A percentile compares a stretch with the other conserved stretches of the same genome.
phyloP scores from a whole-genome alignment of 2,797 vertebrate species.

The Pangasius djambal region DNA sequence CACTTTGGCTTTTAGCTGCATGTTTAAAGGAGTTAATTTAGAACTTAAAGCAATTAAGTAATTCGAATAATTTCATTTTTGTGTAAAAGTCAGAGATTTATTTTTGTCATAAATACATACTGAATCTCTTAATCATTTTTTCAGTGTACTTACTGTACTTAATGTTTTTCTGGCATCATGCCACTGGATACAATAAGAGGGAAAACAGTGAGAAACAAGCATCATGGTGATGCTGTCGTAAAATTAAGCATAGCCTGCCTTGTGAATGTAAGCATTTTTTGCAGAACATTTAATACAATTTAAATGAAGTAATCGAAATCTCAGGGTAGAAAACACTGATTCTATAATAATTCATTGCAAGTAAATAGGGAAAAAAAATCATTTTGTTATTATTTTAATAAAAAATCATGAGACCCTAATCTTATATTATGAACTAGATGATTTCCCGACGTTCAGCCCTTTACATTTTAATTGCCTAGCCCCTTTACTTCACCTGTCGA shows the following conservation, averaged over 20 bases:
- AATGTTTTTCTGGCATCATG: background rate
- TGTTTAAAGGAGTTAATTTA: background rate
- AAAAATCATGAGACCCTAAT: background rate
- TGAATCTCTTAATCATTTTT: background rate
- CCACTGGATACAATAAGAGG: background rate
- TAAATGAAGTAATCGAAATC: background rate
- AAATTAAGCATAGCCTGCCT: background rate
- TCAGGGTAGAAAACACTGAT: background rate
- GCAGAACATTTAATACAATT: background rate
- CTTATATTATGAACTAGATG: background rate
- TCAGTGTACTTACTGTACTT: background rate
- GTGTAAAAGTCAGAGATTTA: background rate
- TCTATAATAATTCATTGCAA: background rate
- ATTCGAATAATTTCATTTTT: background rate
- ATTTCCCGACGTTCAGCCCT: background rate
- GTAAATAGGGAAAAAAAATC: background rate
- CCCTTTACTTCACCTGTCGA: constrained; percentile 5
- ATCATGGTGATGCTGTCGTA: background rate
- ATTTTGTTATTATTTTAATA: background rate
- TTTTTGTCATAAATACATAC: background rate
- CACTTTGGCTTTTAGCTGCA: background rate
- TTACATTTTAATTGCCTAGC: constrained; percentile 3
- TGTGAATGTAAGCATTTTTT: background rate
- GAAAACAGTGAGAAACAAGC: background rate
- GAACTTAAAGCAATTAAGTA: background rate